Evolutionary conservation across 2,797 vertebrate species (phyloP), one percentile per base, ranked within the genome.

Genomic region (Sciurus vulgaris): DNA sequence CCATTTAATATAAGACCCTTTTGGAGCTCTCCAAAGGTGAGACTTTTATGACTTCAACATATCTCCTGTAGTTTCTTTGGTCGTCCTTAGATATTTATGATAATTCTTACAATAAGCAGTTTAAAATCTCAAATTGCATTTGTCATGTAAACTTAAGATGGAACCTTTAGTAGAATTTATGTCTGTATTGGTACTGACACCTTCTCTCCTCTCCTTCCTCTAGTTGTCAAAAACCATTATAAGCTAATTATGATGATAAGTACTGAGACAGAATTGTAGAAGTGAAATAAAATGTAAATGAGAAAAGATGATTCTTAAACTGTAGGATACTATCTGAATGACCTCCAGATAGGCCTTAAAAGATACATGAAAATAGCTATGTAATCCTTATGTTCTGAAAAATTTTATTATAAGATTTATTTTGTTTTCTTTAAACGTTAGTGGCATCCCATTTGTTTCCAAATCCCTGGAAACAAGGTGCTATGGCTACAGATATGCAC

Each of bases 281-380:
- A 97, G 96, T 95, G 26, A 93, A 70, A 88, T 95, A 87, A 97
- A 96, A 96, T 92, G 56, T 90, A 96, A 97, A 97, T 96, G 81
- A 98, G 97, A 72, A 73, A 69, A 87, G 44, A 81, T 79, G n/a
- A 76, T 85, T 86, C 59, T 91, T 91, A 96, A 91, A 22, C 89
- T 72, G n/a, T 56, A 93, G 73, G 33, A 28, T 90, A 5, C 89
- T 94, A 95, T 89, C 67, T 96, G 61, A 24, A 28, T 89, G 93
- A 96, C 88, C 44, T 93, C 74, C 72, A 95, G 18, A 1, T 35
- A 85, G 38, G 11, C 79, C 94, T 70, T 69, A 73, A 96, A 95
- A 95, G 86, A 30, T 38, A 84, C 15, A 67, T 49, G 70, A 47
- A 91, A 94, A 91, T 15, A 97, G 24, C 4, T 72, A 0, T 3